phyloP scores from a whole-genome alignment of 2,113 vertebrate species.

The Ammodytes marinus region DNA sequence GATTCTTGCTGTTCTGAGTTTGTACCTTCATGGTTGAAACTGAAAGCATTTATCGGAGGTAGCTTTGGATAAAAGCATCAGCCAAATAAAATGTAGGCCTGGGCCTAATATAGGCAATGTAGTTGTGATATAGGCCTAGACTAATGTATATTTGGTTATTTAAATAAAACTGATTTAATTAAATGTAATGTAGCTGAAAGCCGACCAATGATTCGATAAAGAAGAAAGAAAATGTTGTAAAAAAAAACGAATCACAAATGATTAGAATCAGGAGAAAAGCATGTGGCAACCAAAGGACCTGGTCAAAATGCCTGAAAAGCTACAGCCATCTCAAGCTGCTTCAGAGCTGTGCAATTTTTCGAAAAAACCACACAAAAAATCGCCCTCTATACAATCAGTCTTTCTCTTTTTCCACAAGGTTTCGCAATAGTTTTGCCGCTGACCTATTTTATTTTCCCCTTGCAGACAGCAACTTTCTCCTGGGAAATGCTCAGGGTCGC shows the following conservation, averaged over 20 bases:
- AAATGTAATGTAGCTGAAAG: neutral
- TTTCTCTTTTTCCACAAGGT: neutral
- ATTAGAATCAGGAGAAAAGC: neutral
- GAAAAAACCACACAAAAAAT: neutral
- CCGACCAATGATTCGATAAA: conserved; percentile 19
- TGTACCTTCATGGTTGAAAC: no score
- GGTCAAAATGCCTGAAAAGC: neutral
- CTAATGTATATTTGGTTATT: no score
- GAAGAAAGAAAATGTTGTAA: neutral
- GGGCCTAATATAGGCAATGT: no score
- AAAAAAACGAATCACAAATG: neutral
- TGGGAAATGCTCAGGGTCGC: conserved; percentile 93
- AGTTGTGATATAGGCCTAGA: no score
- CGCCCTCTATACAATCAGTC: neutral
- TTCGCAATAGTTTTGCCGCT: neutral
- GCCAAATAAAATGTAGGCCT: no score
- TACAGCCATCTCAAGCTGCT: neutral
- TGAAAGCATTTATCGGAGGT: no score
- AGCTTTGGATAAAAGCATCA: no score
- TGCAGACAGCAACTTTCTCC: conserved; percentile 97
- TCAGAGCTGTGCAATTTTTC: neutral
- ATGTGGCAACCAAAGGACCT: no score
- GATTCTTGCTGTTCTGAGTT: no score
- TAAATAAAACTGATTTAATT: no score
- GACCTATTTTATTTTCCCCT: conserved; percentile 12